Percentiles rank a stretch among this genome's conserved stretches.
Evolutionary conservation across 2,797 vertebrate genomes (phyloP).

Genomic region (Xiphorhynchus erythropygius): DNA sequence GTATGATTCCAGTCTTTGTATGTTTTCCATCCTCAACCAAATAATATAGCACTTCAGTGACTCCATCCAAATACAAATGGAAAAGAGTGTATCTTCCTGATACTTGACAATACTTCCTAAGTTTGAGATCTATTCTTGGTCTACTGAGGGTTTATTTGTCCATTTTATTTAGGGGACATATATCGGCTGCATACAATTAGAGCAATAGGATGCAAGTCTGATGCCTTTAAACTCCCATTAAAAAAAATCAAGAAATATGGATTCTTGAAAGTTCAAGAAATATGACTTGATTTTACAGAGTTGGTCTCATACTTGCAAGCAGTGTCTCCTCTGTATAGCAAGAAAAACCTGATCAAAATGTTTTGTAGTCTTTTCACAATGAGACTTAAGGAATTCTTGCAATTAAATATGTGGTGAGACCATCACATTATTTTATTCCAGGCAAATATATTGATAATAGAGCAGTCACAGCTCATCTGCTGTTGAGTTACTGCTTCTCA

Average conservation of each 20-base stretch:
- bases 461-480: constrained; percentile 22
- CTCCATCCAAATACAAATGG: not conserved
- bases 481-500: constrained; percentile 27
- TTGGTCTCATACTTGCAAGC: not conserved
- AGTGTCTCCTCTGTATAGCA: not conserved
- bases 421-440: constrained; percentile 12
- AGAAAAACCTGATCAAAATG: not conserved
- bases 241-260: not conserved
- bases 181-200: not conserved
- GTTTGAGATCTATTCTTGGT: not conserved
- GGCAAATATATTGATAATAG: not conserved
- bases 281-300: not conserved
- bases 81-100: not conserved
- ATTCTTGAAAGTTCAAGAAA: not conserved
- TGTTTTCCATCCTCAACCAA: not conserved
- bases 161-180: not conserved
- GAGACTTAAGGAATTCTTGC: not conserved
- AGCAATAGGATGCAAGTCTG: not conserved
- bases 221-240: not conserved
- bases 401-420: constrained; percentile 8
- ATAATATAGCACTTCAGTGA: not conserved
- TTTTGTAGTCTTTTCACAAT: not conserved
- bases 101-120: not conserved
- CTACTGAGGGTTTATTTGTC: not conserved
- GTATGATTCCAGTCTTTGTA: not conserved